Conservation (phyloP, 2,888 invertebrate species). For the Drosophila paranaensis region DNA sequence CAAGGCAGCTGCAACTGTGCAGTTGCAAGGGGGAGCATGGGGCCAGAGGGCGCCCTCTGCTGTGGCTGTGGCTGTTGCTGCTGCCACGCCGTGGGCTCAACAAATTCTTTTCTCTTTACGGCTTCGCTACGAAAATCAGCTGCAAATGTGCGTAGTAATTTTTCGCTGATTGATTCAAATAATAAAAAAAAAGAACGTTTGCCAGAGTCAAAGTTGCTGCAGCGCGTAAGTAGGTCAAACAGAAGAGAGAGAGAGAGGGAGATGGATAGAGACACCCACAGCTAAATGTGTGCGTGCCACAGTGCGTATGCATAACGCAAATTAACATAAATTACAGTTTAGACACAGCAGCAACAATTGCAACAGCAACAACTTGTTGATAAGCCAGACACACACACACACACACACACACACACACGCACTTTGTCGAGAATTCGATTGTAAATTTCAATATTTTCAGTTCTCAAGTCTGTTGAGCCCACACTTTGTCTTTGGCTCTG, state of each 20-base stretch:
- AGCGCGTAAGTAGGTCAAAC: slow-evolving; percentile 69
- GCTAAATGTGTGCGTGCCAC: slow-evolving; percentile 53
- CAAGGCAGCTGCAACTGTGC: slow-evolving; percentile 54
- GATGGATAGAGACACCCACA: slow-evolving; percentile 61
- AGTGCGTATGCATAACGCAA: slow-evolving; percentile 78
- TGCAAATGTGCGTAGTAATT: slow-evolving; percentile 73
- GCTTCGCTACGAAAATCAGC: slow-evolving; percentile 64
- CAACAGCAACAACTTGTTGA: slow-evolving; percentile 45
- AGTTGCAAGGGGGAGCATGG: slow-evolving; percentile 6
- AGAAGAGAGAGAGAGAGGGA: slow-evolving; percentile 41
- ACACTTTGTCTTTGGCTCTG: slow-evolving; percentile 67
- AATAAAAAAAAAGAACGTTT: slow-evolving; percentile 28
- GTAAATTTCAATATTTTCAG: slow-evolving; percentile 7
- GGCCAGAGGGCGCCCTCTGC: slow-evolving; percentile 49
- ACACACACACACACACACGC: slow-evolving; percentile 53
- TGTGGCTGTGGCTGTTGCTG: background rate
- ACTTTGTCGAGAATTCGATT: slow-evolving; percentile 62
- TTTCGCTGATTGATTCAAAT: slow-evolving; percentile 75
- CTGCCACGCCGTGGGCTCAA: slow-evolving; percentile 52
- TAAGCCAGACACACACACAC: slow-evolving; percentile 47
- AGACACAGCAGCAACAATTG: slow-evolving; percentile 41
- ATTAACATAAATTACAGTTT: slow-evolving; percentile 72
- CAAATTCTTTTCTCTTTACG: slow-evolving; percentile 34
- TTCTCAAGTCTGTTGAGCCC: slow-evolving; percentile 35
- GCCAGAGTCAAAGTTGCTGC: slow-evolving; percentile 44